Conservation (phyloP, 2,113 vertebrate species). For the Cranoglanis bouderius region DNA sequence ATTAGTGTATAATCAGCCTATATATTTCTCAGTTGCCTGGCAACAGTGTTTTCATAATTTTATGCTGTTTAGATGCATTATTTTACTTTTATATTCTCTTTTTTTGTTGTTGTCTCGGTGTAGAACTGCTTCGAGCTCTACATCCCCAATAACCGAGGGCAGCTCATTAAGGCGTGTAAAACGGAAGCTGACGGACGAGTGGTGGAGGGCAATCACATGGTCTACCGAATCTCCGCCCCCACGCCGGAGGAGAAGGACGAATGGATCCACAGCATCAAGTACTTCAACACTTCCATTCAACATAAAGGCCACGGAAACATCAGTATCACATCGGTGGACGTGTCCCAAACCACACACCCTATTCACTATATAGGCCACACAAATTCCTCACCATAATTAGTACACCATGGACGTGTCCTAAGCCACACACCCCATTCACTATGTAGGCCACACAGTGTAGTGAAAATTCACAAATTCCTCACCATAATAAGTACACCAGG, state of each 20-base stretch:
- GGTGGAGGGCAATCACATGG: slow-evolving; percentile 91
- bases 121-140: slow-evolving; percentile 94
- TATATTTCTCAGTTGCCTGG: not conserved
- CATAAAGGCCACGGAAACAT: not conserved
- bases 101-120: not conserved
- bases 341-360: not conserved
- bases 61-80: not conserved
- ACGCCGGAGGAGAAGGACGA: slow-evolving; percentile 91
- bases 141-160: slow-evolving; percentile 91
- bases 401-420: not conserved
- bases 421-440: not conserved
- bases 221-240: slow-evolving; percentile 92
- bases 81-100: not conserved
- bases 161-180: slow-evolving; percentile 92
- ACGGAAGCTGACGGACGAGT: slow-evolving; percentile 89
- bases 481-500: no score
- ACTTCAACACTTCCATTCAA: slow-evolving; percentile 15
- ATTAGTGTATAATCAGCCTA: not conserved
- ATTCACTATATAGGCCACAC: not conserved
- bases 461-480: no score
- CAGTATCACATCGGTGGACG: not conserved
- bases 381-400: not conserved
- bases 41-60: not conserved
- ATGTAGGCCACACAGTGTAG: not conserved
- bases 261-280: slow-evolving; percentile 95